A percentile compares a stretch with the other conserved stretches of the same genome.
Evolutionary conservation across 2,797 vertebrate genomes (phyloP).

Genomic region (Etheostoma nigrum): DNA sequence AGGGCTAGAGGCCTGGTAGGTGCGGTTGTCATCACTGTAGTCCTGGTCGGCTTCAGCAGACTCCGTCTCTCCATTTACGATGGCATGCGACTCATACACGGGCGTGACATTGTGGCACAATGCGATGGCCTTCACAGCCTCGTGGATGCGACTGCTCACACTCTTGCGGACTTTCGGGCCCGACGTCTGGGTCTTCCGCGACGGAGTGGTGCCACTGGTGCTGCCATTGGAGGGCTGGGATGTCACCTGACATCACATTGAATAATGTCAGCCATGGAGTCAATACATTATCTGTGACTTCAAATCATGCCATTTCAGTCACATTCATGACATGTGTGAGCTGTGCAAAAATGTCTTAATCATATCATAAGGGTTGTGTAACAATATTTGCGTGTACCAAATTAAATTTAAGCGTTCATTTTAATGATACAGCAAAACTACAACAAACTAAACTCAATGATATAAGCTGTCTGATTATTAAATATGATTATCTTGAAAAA

Average conservation of each 20-base stretch:
- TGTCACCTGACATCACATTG: slow-evolving; percentile 48
- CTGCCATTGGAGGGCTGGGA: slow-evolving; percentile 60
- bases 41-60: slow-evolving; percentile 94
- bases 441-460: neutral
- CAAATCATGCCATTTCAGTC: neutral
- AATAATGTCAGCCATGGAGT: neutral
- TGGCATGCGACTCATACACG: slow-evolving; percentile 88
- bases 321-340: neutral
- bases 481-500: neutral
- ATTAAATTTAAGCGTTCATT: neutral
- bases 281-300: neutral
- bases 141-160: slow-evolving; percentile 93
- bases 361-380: no score
- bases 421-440: neutral
- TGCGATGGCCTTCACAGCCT: slow-evolving; percentile 96
- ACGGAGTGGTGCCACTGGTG: slow-evolving; percentile 78
- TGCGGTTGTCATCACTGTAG: slow-evolving; percentile 94
- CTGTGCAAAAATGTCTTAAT: no score
- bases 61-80: slow-evolving; percentile 86
- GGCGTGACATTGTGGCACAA: slow-evolving; percentile 98
- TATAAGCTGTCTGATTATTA: neutral
- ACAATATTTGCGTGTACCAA: neutral
- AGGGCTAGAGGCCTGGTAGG: slow-evolving; percentile 97
- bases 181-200: slow-evolving; percentile 81
- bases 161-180: slow-evolving; percentile 94